phyloP scores from a whole-genome alignment of 1,140 invertebrate species.

The Macrocentrus cingulum region DNA sequence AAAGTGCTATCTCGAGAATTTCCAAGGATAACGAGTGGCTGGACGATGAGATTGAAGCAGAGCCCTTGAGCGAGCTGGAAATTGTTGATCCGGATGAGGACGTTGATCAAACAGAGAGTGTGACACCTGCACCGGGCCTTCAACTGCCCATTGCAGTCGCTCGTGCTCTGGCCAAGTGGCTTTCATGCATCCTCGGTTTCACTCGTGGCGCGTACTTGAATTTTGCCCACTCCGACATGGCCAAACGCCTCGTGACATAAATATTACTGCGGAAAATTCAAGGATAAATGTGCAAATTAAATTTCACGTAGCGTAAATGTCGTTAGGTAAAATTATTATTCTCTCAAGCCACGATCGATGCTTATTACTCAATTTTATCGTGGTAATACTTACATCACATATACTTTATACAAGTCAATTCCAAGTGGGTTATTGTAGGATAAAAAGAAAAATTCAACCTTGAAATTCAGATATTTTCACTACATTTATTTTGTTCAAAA shows the following conservation, averaged over 20 bases:
- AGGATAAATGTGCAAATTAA: too few relatives aligned
- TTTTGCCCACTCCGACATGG: constrained; percentile 24
- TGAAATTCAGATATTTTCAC: constrained; percentile 32
- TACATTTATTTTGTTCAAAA: constrained; percentile 56
- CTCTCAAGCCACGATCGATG: too few relatives aligned
- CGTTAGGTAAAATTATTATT: too few relatives aligned
- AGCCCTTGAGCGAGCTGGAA: constrained; percentile 34
- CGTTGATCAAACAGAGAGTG: constrained; percentile 29
- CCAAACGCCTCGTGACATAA: too few relatives aligned
- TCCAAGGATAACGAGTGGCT: constrained; percentile 32
- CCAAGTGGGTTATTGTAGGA: too few relatives aligned
- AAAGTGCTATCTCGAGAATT: constrained; percentile 16
- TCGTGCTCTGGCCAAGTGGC: constrained; percentile 41
- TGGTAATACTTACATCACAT: too few relatives aligned
- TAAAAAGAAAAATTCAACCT: background rate
- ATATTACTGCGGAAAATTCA: too few relatives aligned
- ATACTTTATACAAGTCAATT: too few relatives aligned
- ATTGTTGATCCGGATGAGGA: constrained; percentile 33
- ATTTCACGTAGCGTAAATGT: too few relatives aligned
- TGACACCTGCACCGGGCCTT: constrained; percentile 27
- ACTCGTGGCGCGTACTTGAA: constrained; percentile 38
- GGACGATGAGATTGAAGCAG: constrained; percentile 34
- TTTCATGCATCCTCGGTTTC: constrained; percentile 36
- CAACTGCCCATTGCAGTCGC: constrained; percentile 34
- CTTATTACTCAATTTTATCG: too few relatives aligned